Percentiles rank a stretch among this genome's conserved stretches.
phyloP scores from a whole-genome alignment of 2,888 invertebrate species.

The Oligia strigilis region DNA sequence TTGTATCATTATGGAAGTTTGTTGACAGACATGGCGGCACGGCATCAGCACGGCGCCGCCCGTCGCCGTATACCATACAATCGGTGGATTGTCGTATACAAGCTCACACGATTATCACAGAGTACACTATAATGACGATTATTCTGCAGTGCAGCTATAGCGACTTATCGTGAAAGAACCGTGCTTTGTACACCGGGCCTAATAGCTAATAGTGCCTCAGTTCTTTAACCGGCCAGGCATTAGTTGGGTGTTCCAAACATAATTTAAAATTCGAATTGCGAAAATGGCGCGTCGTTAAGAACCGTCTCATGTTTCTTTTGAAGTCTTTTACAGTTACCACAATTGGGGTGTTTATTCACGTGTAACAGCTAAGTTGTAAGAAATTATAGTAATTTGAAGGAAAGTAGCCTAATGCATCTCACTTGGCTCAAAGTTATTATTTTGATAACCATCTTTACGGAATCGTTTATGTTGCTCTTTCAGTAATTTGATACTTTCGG shows the following conservation, averaged over 20 bases:
- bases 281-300: conserved; percentile 23
- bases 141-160: neutral
- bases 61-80: neutral
- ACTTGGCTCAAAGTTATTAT: conserved; percentile 45
- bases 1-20: neutral
- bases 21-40: neutral
- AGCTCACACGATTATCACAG: neutral
- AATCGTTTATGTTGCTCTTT: conserved; percentile 48
- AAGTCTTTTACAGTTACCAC: conserved; percentile 22
- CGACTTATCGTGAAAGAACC: neutral
- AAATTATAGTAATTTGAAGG: conserved; percentile 54
- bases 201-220: neutral
- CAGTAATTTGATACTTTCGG: conserved; percentile 74
- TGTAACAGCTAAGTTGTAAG: conserved; percentile 29
- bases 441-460: conserved; percentile 63
- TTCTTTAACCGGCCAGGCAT: neutral
- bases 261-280: conserved; percentile 38
- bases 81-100: neutral
- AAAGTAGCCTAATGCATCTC: conserved; percentile 49
- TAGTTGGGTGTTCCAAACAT: neutral
- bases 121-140: too few relatives aligned
- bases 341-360: conserved; percentile 36
- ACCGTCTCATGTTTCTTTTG: conserved; percentile 1
- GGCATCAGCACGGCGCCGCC: too few relatives aligned
- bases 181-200: neutral